A percentile compares a stretch with the other conserved stretches of the same genome.
Evolutionary conservation across 2,113 vertebrate species (phyloP).

Genomic region (Vireo altiloquus): DNA sequence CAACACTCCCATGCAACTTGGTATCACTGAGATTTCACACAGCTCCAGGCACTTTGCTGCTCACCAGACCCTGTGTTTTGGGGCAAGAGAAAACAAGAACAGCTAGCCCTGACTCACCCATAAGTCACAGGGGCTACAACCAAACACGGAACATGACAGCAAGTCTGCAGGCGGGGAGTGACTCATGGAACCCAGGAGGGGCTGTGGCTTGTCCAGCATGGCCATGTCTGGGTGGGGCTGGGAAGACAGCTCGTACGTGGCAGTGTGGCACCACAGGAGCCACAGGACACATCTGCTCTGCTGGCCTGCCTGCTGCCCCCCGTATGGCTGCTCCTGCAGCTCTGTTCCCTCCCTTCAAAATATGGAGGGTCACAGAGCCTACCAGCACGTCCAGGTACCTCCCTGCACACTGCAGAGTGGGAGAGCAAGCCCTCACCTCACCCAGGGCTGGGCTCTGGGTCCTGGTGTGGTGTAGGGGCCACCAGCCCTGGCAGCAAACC

Average conservation of each 20-base stretch:
- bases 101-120: background rate
- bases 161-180: background rate
- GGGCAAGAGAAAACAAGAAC: background rate
- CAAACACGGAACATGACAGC: accelerated
- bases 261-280: accelerated
- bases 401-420: background rate
- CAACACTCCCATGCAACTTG: background rate
- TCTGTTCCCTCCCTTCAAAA: background rate
- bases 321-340: background rate
- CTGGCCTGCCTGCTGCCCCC: background rate
- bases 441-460: accelerated
- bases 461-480: accelerated
- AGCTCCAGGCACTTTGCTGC: background rate
- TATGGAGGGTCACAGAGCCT: accelerated
- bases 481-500: background rate
- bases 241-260: background rate
- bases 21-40: background rate
- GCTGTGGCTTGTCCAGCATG: accelerated
- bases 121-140: background rate
- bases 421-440: background rate
- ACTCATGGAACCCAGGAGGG: background rate
- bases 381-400: background rate
- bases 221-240: background rate
- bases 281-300: accelerated
- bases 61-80: background rate